Conservation (phyloP, 1,140 invertebrate genomes). For the Zaprionus capensis region DNA sequence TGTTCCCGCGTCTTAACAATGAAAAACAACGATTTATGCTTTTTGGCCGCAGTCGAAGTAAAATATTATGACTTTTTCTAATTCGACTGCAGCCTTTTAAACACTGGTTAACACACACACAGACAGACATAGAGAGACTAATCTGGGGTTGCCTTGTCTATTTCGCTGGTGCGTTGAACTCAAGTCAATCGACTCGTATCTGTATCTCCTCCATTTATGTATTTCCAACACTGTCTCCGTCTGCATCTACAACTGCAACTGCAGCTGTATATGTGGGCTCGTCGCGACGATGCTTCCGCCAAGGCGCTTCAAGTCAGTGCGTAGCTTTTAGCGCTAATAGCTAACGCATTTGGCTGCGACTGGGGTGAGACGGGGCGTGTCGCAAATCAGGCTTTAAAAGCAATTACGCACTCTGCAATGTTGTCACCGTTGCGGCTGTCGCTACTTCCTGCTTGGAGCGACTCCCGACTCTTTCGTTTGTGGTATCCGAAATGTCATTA, state of each 20-base stretch:
- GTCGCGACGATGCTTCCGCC: constrained; percentile 60
- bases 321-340: constrained; percentile 65
- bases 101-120: too few species aligned
- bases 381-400: constrained; percentile 59
- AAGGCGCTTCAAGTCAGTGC: constrained; percentile 36
- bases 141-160: background rate
- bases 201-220: background rate
- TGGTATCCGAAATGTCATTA: constrained; percentile 7
- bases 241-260: constrained; percentile 3
- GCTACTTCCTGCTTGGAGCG: constrained; percentile 32
- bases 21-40: too few species aligned
- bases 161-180: background rate
- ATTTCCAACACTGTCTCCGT: background rate
- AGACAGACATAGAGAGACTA: too few species aligned
- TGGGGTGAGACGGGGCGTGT: constrained; percentile 44
- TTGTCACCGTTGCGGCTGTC: constrained; percentile 57
- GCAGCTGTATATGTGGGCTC: constrained; percentile 21
- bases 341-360: constrained; percentile 33
- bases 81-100: too few species aligned
- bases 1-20: too few species aligned
- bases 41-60: too few species aligned
- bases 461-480: background rate
- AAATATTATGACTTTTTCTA: too few species aligned
- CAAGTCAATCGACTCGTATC: background rate
- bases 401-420: constrained; percentile 68